Evolutionary conservation across 1,140 invertebrate species (phyloP), one percentile per base, ranked within the genome.

Genomic region (Drosophila mojavensis): DNA sequence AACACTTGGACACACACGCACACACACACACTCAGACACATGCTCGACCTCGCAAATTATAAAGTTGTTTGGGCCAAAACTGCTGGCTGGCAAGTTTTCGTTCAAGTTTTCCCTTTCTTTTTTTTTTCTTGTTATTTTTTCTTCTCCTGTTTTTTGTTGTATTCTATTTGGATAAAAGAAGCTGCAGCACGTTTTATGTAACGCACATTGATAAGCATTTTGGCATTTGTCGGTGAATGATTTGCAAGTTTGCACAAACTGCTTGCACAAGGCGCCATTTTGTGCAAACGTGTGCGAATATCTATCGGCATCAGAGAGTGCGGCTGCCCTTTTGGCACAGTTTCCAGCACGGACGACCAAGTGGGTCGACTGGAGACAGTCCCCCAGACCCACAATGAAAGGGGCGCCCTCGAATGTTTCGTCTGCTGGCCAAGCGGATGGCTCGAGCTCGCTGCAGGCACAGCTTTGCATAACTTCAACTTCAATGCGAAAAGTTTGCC

Each of bases 141-240:
- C 10, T 24, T 60, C 41, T 30, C 28, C 4, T 30, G 9, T 41
- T 10, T 20, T n/a, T 56, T 67, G 50, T 67, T 59, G 6, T 45
- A 36, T 24, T 39, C 45, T 47, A 33, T 65, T 65, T 47, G 10
- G 24, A 24, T 50, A 26, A 63, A 58, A 56, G 66, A 59, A 61
- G 68, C 43, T 79, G 74, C 63, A 69, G 82, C 81, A 85, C 82
- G 83, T 88, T 79, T 85, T 79, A 86, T 85, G 75, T 81, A 88
- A 88, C 82, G 82, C 79, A 85, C 83, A 85, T 86, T 83, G 82
- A 86, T 86, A 86, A 86, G 82, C 79, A 83, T 82, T 88, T 82
- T 88, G 83, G 83, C 79, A 88, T 47, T 47, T 47, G 80, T 82
- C 79, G 83, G 58, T 77, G 79, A 77, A 88, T 88, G 82, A 86